Base-by-base conservation (phyloP, 53 echinoderm and acorn worm genomes). In the Patiria pectinifera region DNA sequence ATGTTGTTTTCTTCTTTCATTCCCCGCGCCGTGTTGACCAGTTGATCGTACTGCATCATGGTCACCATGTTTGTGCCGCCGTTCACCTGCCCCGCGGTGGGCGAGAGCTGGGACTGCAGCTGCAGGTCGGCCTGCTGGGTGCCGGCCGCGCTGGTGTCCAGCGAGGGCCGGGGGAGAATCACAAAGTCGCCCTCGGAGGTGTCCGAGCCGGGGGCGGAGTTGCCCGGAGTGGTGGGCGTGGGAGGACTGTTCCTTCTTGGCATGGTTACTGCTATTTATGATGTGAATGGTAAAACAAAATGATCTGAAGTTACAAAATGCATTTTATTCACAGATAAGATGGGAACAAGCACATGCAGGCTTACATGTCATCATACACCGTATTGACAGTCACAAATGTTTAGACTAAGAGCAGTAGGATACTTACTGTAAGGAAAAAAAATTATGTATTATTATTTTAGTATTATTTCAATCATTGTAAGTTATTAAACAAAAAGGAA, bases 1-100 rank as follows among this genome's bases (percentile, higher is more conserved):
- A 91, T 66, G 59, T 47, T 79, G 59, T 94, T 94, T 72, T 94
- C 94, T 8, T 94, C 91, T 53, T 91, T 94, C 86, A 94, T 71
- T 4, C 85, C 62, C 19, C 70, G 86, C 22, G 74, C 80, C 14
- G 94, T 62, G 45, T 53, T 70, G 59, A 91, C 79, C 43, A 94
- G 81, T 19, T 94, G 91, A 23, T 94, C 86, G 49, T 85, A 85
- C 91, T 94, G 81, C 86, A 94, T 84, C 66, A 82, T 86, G 3
- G 94, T 91, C 62, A 71, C 62, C 22, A 23, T 69, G 79, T 92
- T 87, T 0, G 47, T 22, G n/a, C 83, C 59, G n/a, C 80, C 69
- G 59, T 62, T 87, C 13, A 62, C 79, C 16, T 53, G 53, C 53
- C 48, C 24, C 11, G 84, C 25, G 18, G 85, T 19, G 6, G 80